These are phyloP conservation scores for Dynastes hyllus DNA, from an alignment of 2,888 invertebrate genomes.

Conservation along the genomic window DNA sequence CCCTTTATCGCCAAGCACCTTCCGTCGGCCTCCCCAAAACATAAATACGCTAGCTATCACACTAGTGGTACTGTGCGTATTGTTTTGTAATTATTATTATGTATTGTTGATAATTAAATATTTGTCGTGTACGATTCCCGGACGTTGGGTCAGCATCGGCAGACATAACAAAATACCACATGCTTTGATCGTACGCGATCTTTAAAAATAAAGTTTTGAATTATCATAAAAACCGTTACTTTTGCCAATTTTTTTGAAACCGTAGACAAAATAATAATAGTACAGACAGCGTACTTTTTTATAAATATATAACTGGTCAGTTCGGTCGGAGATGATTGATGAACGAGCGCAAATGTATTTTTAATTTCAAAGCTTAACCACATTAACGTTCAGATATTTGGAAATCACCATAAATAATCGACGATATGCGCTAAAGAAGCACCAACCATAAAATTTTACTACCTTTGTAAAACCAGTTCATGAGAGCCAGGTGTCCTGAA, in stretches of 20 bases:
- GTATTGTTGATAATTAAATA: constrained; percentile 35
- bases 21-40: neutral
- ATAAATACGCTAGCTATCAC: neutral
- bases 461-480: neutral
- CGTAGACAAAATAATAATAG: constrained; percentile 53
- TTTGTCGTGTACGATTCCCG: constrained; percentile 22
- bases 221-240: constrained; percentile 45
- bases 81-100: constrained; percentile 3
- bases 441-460: constrained; percentile 9
- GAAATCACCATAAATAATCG: constrained; percentile 35
- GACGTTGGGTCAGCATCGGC: constrained; percentile 40
- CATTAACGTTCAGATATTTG: constrained; percentile 40
- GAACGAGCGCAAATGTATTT: constrained; percentile 47
- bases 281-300: constrained; percentile 50
- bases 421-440: constrained; percentile 21
- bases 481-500: constrained; percentile 1
- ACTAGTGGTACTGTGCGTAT: neutral
- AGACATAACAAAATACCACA: constrained; percentile 48
- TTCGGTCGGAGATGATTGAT: constrained; percentile 39
- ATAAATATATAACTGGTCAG: constrained; percentile 42
- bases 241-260: constrained; percentile 48
- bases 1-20: neutral
- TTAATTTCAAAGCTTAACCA: constrained; percentile 36
- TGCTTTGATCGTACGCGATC: constrained; percentile 44
- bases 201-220: constrained; percentile 49